Evolutionary conservation across 2,797 vertebrate species (phyloP).

Genomic region (Gadopsis marmoratus): DNA sequence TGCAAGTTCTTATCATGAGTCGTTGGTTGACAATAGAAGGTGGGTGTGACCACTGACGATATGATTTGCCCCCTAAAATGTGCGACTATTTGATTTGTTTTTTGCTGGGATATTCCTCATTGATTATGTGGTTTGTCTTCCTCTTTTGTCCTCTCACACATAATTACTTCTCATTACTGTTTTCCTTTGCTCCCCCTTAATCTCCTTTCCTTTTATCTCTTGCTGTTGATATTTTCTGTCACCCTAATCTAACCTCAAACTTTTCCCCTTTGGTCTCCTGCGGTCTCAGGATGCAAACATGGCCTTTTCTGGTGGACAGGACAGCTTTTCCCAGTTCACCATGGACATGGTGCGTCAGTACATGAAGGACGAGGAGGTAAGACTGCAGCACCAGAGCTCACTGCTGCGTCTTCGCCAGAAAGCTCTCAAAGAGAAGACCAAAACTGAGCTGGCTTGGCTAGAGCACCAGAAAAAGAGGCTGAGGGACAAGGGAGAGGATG

Average conservation of each 20-base stretch:
- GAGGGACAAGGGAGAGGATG: slow-evolving; percentile 97
- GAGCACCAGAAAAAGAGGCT: slow-evolving; percentile 96
- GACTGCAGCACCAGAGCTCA: slow-evolving; percentile 96
- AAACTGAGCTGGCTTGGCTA: slow-evolving; percentile 95
- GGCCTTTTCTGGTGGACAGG: slow-evolving; percentile 93
- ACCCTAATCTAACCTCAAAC: background rate
- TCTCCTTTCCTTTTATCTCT: background rate
- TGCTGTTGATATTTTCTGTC: background rate
- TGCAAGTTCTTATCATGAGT: background rate
- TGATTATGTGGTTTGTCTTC: background rate
- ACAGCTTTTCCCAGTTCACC: slow-evolving; percentile 97
- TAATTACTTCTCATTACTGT: background rate
- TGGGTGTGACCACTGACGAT: background rate
- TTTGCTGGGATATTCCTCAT: background rate
- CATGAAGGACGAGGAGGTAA: slow-evolving; percentile 97
- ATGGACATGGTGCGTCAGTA: slow-evolving; percentile 99
- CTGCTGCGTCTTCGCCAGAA: slow-evolving; percentile 94
- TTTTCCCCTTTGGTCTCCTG: background rate
- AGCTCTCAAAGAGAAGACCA: slow-evolving; percentile 96
- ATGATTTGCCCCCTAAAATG: background rate
- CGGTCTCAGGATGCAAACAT: slow-evolving; percentile 87
- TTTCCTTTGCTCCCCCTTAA: background rate
- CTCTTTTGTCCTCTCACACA: background rate
- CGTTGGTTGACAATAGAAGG: background rate
- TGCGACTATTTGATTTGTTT: background rate